phyloP scores from a whole-genome alignment of 23 tunicate genomes.

The Corella eumyota region DNA sequence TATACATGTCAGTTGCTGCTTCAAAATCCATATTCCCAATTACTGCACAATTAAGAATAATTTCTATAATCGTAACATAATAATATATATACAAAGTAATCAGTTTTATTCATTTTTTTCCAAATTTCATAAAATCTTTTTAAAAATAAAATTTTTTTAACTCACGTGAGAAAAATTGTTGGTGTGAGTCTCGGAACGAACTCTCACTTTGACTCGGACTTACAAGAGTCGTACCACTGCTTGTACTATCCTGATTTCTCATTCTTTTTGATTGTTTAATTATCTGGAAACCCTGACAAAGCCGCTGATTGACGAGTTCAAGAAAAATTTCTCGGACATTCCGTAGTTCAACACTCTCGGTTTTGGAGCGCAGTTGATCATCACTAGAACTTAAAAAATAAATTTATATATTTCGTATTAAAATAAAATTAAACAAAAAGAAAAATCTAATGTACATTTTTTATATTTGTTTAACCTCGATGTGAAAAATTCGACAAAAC shows the following conservation, averaged over 20 bases:
- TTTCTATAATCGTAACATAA: too few relatives aligned
- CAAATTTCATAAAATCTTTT: too few relatives aligned
- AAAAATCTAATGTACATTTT: too few relatives aligned
- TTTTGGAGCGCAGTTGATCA: neutral
- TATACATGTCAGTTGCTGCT: conserved; percentile 24
- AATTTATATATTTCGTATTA: too few relatives aligned
- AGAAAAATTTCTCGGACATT: conserved; percentile 57
- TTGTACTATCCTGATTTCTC: conserved; percentile 39
- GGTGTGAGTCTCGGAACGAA: too few relatives aligned
- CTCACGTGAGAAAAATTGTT: conserved; percentile 25
- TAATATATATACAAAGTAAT: too few relatives aligned
- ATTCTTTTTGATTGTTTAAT: conserved; percentile 31
- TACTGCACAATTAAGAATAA: neutral
- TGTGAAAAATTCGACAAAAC: too few relatives aligned
- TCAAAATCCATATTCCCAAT: conserved; percentile 1
- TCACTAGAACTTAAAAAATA: too few relatives aligned
- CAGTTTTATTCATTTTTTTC: too few relatives aligned
- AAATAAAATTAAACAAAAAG: too few relatives aligned
- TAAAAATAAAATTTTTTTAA: neutral
- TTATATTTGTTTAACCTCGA: too few relatives aligned
- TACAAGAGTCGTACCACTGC: conserved; percentile 34
- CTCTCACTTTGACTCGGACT: conserved; percentile 37
- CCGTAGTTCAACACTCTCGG: neutral
- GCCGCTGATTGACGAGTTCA: conserved; percentile 79
- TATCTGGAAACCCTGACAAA: conserved; percentile 84